phyloP scores from a whole-genome alignment of 1,140 invertebrate species.

The Pomacea maculata region DNA sequence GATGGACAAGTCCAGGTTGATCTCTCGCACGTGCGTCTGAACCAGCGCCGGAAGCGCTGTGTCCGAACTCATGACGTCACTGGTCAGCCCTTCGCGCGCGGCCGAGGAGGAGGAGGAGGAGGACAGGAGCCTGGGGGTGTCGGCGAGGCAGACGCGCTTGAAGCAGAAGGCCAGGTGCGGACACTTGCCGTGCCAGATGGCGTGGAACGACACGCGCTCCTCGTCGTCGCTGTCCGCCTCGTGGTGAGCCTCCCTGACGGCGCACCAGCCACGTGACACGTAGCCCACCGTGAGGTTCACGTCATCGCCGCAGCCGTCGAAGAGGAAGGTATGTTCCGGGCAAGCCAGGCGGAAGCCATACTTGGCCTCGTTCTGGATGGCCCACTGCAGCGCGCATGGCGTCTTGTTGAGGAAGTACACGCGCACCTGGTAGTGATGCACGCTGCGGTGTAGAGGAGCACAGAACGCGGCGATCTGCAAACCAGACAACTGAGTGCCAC shows the following conservation, averaged over 20 bases:
- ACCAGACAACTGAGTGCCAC: background rate
- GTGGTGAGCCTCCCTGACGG: conserved; percentile 8
- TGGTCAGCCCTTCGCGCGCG: background rate
- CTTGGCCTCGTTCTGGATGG: conserved; percentile 50
- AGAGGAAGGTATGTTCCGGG: conserved; percentile 49
- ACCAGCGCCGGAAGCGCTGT: background rate
- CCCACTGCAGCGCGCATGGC: conserved; percentile 54
- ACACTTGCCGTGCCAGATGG: conserved; percentile 52
- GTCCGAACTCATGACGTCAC: background rate
- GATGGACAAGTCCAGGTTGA: conserved; percentile 39
- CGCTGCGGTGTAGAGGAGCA: conserved; percentile 29
- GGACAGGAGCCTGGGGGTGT: background rate
- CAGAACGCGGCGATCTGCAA: conserved; percentile 49
- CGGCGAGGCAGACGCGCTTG: conserved; percentile 14
- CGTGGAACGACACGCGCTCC: conserved; percentile 37
- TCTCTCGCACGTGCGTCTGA: conserved; percentile 24
- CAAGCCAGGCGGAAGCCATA: conserved; percentile 46
- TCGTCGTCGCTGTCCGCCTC: conserved; percentile 22
- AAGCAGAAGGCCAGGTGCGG: conserved; percentile 45
- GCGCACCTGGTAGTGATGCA: conserved; percentile 42
- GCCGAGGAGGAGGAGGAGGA: no score
- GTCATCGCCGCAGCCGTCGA: conserved; percentile 38
- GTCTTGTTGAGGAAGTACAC: conserved; percentile 56
- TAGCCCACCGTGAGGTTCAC: conserved; percentile 36
- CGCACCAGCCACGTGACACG: conserved; percentile 42